These are phyloP conservation scores for Orthosia gothica DNA, from an alignment of 2,888 invertebrate species.

Conservation along the genomic window DNA sequence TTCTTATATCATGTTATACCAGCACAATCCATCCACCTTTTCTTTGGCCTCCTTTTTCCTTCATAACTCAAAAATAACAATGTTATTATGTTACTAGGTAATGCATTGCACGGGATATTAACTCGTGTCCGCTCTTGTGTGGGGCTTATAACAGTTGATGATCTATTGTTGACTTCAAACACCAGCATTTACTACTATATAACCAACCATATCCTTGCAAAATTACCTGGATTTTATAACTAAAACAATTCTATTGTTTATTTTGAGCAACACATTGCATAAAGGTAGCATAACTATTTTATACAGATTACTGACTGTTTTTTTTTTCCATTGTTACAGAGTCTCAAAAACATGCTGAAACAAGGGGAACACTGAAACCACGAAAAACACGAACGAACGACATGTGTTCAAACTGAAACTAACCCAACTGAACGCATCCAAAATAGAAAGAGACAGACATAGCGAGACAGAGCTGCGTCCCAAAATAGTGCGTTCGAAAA, in stretches of 20 bases:
- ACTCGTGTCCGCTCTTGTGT: background rate
- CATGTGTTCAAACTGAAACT: constrained; percentile 57
- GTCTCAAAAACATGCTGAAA: constrained; percentile 72
- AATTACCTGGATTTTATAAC: background rate
- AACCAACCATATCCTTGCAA: background rate
- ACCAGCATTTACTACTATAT: background rate
- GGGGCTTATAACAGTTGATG: constrained; percentile 11
- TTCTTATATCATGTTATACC: background rate
- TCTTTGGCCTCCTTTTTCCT: background rate
- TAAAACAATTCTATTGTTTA: constrained; percentile 37
- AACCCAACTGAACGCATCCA: constrained; percentile 67
- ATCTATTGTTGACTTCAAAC: constrained; percentile 20
- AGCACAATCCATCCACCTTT: background rate
- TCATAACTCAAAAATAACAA: background rate
- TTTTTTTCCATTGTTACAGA: constrained; percentile 77
- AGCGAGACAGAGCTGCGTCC: constrained; percentile 72
- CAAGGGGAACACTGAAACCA: constrained; percentile 71
- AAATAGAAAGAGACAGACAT: constrained; percentile 67
- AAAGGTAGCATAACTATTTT: background rate
- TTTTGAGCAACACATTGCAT: background rate
- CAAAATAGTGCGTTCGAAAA: constrained; percentile 86
- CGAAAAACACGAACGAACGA: constrained; percentile 84
- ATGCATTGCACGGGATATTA: background rate
- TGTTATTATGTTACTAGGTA: background rate
- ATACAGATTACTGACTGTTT: background rate